A percentile compares a stretch with the other conserved stretches of the same genome.
Conservation (phyloP, 2,113 vertebrate genomes). For the Protobothrops mucrosquamatus region DNA sequence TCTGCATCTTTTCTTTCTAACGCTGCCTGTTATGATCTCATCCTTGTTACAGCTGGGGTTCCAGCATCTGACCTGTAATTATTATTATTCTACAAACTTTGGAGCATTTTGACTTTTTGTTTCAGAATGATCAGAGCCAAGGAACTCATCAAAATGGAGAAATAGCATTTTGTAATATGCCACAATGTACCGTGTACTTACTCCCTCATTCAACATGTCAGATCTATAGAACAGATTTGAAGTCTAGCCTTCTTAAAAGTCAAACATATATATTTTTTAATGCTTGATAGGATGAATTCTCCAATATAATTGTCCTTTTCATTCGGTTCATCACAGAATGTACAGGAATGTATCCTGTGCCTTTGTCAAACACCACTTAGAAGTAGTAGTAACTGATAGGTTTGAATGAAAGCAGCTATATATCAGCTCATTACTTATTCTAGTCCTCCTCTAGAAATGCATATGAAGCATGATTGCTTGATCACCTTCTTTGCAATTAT, state of each 20-base stretch:
- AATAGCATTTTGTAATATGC: background rate
- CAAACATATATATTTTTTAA: background rate
- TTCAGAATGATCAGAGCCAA: background rate
- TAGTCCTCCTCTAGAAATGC: background rate
- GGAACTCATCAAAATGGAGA: background rate
- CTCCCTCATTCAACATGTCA: background rate
- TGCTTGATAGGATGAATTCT: background rate
- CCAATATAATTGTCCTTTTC: background rate
- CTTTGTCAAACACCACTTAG: background rate
- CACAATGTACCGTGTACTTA: background rate
- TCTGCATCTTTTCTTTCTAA: background rate
- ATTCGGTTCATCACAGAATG: background rate
- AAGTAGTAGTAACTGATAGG: no score
- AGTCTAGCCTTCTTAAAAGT: background rate
- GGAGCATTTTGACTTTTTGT: background rate
- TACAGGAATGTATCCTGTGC: background rate
- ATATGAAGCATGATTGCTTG: background rate
- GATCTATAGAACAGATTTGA: background rate
- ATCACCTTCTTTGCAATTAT: background rate
- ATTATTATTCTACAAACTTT: background rate
- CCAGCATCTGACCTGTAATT: background rate
- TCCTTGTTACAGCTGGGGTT: background rate
- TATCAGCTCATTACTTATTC: background rate
- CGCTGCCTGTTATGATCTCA: fast-evolving
- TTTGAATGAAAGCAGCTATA: background rate